Evolutionary conservation across 2,113 vertebrate genomes (phyloP), one percentile per base, ranked within the genome.

Genomic region (Pholis gunnellus): DNA sequence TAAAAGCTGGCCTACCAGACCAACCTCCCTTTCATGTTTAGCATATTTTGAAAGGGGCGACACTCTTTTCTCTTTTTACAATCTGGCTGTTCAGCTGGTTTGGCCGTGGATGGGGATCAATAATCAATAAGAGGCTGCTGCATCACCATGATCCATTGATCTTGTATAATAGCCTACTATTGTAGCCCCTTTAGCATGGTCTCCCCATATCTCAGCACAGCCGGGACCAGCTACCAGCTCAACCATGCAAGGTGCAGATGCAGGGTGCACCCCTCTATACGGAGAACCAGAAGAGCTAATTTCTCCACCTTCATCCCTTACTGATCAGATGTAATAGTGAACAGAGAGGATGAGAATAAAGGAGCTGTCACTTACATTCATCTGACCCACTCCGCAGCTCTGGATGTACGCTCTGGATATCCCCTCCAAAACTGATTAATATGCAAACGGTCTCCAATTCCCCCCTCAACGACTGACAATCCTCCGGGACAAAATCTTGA

Each of bases 341-440:
- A 59, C 42, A 27, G 17, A 48, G 6, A 18, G 38, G 38, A 34
- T 78, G 72, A 65, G 59, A 80, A 88, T 61, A 86, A 87, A 83
- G 44, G 14, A 65, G 74, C 27, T 75, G 84, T 81, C 78, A 93
- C 94, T 94, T 93, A 94, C 94, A 88, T 92, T 86, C 89, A 94
- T 94, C 72, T 78, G 91, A 88, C 9, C 75, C 86, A 14, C 74
- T 75, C 83, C n/a, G 75, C 81, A 42, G 85, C 76, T 87, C 31
- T 89, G 89, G 87, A 84, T 88, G 88, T 81, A 79, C 42, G 79
- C 76, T 88, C 78, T 83, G 84, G 89, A 63, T 85, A 31, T 89
- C 81, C 84, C 61, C 71, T 72, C 78, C 64, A 69, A 66, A 85
- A 65, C 70, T 82, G 90, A 93, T 94, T 84, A 83, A 88, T 91